phyloP scores from a whole-genome alignment of 2,888 invertebrate species.

The Nephrotoma appendiculata region DNA sequence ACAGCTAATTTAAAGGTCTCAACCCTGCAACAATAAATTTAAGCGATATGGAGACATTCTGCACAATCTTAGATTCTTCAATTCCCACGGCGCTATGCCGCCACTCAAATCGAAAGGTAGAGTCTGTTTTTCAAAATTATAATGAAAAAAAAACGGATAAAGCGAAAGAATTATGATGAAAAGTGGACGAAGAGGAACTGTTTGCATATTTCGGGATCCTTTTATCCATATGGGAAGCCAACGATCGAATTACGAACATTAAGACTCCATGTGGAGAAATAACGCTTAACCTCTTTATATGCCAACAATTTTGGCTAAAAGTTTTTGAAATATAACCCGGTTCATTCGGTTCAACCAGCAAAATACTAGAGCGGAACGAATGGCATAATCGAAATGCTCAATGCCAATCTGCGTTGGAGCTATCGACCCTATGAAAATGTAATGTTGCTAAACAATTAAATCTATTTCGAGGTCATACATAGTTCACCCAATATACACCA shows the following conservation, averaged over 20 bases:
- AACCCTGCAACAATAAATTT: neutral
- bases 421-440: slow-evolving; percentile 16
- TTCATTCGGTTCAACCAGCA: neutral
- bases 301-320: neutral
- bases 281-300: neutral
- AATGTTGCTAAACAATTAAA: slow-evolving; percentile 17
- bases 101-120: no score
- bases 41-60: neutral
- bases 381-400: neutral
- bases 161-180: neutral
- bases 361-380: neutral
- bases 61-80: neutral
- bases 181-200: neutral
- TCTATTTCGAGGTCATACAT: slow-evolving; percentile 15
- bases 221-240: no score
- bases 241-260: neutral
- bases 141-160: neutral
- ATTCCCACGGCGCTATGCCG: no score
- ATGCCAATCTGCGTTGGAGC: no score
- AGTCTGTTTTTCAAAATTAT: no score
- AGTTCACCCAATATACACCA: slow-evolving; percentile 14
- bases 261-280: no score
- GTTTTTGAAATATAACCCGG: neutral
- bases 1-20: no score
- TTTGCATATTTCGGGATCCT: neutral